phyloP scores from a whole-genome alignment of 2,888 invertebrate species.

The Aplocera efformata region DNA sequence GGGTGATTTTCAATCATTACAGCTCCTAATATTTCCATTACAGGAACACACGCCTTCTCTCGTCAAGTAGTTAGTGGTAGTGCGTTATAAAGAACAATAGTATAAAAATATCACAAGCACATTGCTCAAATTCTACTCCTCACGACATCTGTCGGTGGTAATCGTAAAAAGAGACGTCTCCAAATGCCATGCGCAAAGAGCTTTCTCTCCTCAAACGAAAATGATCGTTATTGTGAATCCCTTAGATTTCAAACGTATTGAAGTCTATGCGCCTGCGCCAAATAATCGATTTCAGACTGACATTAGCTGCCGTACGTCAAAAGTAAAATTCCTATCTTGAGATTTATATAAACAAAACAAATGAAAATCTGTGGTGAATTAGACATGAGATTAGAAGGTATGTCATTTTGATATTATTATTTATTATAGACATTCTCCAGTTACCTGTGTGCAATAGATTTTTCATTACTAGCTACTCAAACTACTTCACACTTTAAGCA shows the following conservation, averaged over 20 bases:
- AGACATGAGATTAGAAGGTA: conserved; percentile 15
- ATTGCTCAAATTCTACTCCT: conserved; percentile 17
- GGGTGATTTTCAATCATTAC: too few species aligned
- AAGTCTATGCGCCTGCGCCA: conserved; percentile 56
- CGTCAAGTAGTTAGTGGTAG: too few species aligned
- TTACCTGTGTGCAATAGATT: too few species aligned
- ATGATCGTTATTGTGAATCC: accelerated
- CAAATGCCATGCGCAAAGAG: conserved; percentile 54
- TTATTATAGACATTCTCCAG: too few species aligned
- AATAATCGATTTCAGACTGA: conserved; percentile 61
- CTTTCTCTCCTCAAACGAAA: conserved; percentile 5
- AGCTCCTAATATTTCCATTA: too few species aligned
- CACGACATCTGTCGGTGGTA: conserved; percentile 43
- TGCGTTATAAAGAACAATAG: too few species aligned
- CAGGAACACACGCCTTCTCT: too few species aligned
- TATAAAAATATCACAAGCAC: too few species aligned
- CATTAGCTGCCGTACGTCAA: conserved; percentile 38
- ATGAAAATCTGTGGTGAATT: conserved; percentile 10
- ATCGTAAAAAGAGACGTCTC: conserved; percentile 15
- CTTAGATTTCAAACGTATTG: conserved; percentile 29
- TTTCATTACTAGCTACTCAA: too few species aligned
- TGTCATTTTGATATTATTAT: conserved; percentile 17
- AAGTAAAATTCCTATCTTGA: conserved; percentile 25
- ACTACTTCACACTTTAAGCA: too few species aligned
- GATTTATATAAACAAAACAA: conserved; percentile 34